These are phyloP conservation scores for Apolygus lucorum DNA, from an alignment of 1,140 invertebrate genomes.

Conservation along the genomic window DNA sequence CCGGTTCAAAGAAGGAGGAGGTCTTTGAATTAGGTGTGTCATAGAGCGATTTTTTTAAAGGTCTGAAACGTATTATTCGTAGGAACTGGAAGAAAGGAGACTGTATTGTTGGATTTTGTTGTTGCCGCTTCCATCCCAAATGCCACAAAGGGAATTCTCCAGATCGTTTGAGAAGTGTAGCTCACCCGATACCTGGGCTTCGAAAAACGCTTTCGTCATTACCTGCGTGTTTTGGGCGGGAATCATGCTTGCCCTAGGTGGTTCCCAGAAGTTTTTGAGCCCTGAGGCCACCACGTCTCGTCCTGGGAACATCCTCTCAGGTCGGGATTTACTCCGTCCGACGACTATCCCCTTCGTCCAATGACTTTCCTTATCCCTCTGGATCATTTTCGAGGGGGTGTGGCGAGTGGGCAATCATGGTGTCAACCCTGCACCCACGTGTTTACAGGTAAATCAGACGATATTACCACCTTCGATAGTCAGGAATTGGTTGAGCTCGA, in stretches of 20 bases:
- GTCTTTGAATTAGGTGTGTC: too few species aligned
- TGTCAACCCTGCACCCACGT: background rate
- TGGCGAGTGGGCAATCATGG: background rate
- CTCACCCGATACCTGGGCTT: background rate
- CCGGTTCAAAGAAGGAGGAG: too few species aligned
- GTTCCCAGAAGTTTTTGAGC: background rate
- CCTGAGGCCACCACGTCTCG: conserved; percentile 2
- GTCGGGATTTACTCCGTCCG: background rate
- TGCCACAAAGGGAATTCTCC: background rate
- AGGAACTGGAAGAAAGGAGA: too few species aligned
- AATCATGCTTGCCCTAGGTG: background rate
- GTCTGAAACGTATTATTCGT: too few species aligned
- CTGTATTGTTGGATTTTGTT: too few species aligned
- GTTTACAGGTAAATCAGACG: too few species aligned
- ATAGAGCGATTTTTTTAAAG: too few species aligned
- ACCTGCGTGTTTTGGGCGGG: conserved; percentile 4
- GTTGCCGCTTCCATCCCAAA: too few species aligned
- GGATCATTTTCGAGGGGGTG: background rate
- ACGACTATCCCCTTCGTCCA: background rate
- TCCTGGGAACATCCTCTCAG: conserved; percentile 1
- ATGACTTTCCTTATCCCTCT: background rate
- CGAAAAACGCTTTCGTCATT: background rate
- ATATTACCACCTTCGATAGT: too few species aligned
- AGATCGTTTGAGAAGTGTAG: background rate
- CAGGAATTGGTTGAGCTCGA: too few species aligned